Conservation (phyloP, 1,140 invertebrate genomes). For the Aphis gossypii region DNA sequence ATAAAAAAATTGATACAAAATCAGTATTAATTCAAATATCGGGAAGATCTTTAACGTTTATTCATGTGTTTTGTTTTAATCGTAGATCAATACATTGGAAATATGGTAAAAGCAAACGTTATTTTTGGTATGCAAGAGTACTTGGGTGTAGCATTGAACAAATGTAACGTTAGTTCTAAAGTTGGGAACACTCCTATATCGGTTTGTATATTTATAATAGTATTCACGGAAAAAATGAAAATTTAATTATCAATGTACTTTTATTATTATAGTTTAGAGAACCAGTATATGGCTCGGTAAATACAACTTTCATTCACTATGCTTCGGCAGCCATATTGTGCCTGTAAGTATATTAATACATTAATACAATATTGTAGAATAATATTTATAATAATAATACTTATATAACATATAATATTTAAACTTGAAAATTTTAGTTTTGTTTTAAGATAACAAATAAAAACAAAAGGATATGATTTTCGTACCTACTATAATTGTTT, state of each 20-base stretch:
- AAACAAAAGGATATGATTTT: background rate
- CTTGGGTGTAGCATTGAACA: background rate
- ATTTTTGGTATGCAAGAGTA: slow-evolving; percentile 49
- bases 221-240: background rate
- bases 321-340: slow-evolving; percentile 93
- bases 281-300: slow-evolving; percentile 86
- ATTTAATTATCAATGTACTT: background rate
- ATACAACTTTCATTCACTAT: slow-evolving; percentile 92
- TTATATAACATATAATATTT: background rate
- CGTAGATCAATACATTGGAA: slow-evolving; percentile 62
- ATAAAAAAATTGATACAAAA: background rate
- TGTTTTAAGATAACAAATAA: background rate
- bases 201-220: background rate
- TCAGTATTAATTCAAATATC: background rate
- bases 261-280: slow-evolving; percentile 60
- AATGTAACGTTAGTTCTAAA: slow-evolving; percentile 54
- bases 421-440: background rate
- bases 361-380: background rate
- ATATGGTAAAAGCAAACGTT: slow-evolving; percentile 59
- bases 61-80: background rate
- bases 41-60: background rate
- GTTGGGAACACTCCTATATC: slow-evolving; percentile 42
- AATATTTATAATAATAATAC: background rate
- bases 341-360: slow-evolving; percentile 72
- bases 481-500: background rate